These are phyloP conservation scores for Invenusta paracnida DNA, from an alignment of 2,888 invertebrate genomes.

Conservation along the genomic window DNA sequence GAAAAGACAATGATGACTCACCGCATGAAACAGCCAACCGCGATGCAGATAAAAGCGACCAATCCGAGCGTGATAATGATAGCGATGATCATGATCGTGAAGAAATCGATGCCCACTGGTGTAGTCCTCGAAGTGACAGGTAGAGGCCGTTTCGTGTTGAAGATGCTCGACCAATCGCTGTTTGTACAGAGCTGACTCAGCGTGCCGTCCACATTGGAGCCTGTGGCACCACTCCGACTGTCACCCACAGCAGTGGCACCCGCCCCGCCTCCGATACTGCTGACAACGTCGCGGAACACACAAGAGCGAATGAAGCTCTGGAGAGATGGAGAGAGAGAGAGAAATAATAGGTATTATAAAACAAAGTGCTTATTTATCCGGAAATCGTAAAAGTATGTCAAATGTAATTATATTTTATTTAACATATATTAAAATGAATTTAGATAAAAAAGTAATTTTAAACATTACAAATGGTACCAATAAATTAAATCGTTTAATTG, in stretches of 20 bases:
- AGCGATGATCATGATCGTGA: constrained; percentile 35
- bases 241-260: neutral
- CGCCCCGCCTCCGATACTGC: neutral
- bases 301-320: constrained; percentile 1
- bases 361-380: too few relatives aligned
- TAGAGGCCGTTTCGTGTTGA: constrained; percentile 14
- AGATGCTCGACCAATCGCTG: neutral
- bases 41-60: constrained; percentile 41
- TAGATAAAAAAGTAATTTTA: too few relatives aligned
- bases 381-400: too few relatives aligned
- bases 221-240: neutral
- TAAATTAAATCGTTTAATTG: too few relatives aligned
- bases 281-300: neutral
- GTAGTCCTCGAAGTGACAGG: neutral
- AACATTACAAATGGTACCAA: too few relatives aligned
- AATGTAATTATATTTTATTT: neutral
- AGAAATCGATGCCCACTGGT: neutral
- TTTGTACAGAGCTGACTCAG: constrained; percentile 1
- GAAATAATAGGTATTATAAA: too few relatives aligned
- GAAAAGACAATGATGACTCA: too few relatives aligned
- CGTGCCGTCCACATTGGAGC: neutral
- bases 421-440: too few relatives aligned
- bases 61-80: constrained; percentile 40
- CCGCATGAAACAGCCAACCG: constrained; percentile 43
- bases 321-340: too few relatives aligned